phyloP scores from a whole-genome alignment of 1,140 invertebrate genomes.

The Orius laevigatus region DNA sequence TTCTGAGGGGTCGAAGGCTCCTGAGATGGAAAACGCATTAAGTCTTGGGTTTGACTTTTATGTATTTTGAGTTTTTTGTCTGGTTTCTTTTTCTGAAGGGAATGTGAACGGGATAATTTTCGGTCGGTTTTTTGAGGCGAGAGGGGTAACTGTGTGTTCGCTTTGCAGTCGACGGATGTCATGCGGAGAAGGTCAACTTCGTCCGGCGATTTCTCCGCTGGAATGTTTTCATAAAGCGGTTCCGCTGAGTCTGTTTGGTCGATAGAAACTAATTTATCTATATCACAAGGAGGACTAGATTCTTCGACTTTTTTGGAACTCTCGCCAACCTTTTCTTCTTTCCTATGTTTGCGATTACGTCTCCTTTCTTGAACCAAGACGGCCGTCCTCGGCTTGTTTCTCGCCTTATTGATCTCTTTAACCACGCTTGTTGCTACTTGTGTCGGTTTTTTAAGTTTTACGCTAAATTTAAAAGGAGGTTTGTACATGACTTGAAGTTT shows the following conservation, averaged over 20 bases:
- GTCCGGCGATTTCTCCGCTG: not conserved
- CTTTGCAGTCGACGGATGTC: slow-evolving; percentile 21
- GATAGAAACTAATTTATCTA: slow-evolving; percentile 4
- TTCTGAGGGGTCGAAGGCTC: slow-evolving; percentile 17
- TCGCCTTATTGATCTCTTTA: slow-evolving; percentile 20
- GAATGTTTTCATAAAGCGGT: slow-evolving; percentile 17
- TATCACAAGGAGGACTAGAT: slow-evolving; percentile 2
- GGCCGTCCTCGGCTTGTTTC: slow-evolving; percentile 14
- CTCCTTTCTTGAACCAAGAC: slow-evolving; percentile 15
- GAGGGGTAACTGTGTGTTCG: slow-evolving; percentile 15
- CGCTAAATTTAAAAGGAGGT: slow-evolving; percentile 67
- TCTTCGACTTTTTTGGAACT: slow-evolving; percentile 9
- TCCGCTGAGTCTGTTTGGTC: slow-evolving; percentile 10
- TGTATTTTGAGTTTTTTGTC: not conserved
- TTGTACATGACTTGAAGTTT: slow-evolving; percentile 70
- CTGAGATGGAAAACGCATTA: slow-evolving; percentile 13
- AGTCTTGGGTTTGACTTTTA: slow-evolving; percentile 10
- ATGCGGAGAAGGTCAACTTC: slow-evolving; percentile 21
- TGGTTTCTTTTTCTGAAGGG: slow-evolving; percentile 6
- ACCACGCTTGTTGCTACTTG: slow-evolving; percentile 20
- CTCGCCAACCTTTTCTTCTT: slow-evolving; percentile 12
- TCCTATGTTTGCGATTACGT: slow-evolving; percentile 11
- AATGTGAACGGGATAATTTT: not conserved
- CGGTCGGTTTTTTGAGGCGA: slow-evolving; percentile 13
- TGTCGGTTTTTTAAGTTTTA: slow-evolving; percentile 42